A percentile compares a stretch with the other conserved stretches of the same genome.
These are phyloP conservation scores for Adelognathus sp. DNA, from an alignment of 2,888 invertebrate genomes.

Conservation along the genomic window DNA sequence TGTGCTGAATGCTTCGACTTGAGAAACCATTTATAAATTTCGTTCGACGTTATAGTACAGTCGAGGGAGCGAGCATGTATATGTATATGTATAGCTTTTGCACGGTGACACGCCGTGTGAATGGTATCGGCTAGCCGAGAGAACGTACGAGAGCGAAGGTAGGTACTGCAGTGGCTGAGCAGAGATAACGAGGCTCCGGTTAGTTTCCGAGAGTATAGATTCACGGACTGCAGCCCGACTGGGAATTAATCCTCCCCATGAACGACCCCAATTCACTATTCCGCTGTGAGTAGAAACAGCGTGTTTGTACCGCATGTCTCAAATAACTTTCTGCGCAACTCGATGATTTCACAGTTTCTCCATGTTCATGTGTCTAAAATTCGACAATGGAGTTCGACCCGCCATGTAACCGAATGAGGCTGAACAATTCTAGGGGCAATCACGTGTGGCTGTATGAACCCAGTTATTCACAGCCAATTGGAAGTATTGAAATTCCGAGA, in stretches of 20 bases:
- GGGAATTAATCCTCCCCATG: constrained; percentile 57
- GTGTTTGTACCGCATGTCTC: not conserved
- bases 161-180: constrained; percentile 50
- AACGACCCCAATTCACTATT: constrained; percentile 57
- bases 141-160: constrained; percentile 40
- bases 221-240: constrained; percentile 50
- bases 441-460: too few relatives aligned
- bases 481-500: too few relatives aligned
- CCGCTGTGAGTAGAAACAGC: constrained; percentile 29
- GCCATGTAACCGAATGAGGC: too few relatives aligned
- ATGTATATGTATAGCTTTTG: constrained; percentile 11
- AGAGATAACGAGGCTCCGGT: constrained; percentile 60
- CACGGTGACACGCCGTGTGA: constrained; percentile 24
- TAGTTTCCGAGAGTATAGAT: constrained; percentile 59
- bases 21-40: constrained; percentile 16
- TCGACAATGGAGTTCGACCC: too few relatives aligned
- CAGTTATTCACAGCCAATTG: too few relatives aligned
- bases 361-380: too few relatives aligned
- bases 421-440: too few relatives aligned
- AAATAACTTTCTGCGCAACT: too few relatives aligned
- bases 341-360: too few relatives aligned
- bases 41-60: constrained; percentile 9
- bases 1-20: too few relatives aligned
- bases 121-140: constrained; percentile 30
- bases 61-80: not conserved